These are phyloP conservation scores for Hippocampus kuda DNA, from an alignment of 2,797 vertebrate species.

Conservation along the genomic window DNA sequence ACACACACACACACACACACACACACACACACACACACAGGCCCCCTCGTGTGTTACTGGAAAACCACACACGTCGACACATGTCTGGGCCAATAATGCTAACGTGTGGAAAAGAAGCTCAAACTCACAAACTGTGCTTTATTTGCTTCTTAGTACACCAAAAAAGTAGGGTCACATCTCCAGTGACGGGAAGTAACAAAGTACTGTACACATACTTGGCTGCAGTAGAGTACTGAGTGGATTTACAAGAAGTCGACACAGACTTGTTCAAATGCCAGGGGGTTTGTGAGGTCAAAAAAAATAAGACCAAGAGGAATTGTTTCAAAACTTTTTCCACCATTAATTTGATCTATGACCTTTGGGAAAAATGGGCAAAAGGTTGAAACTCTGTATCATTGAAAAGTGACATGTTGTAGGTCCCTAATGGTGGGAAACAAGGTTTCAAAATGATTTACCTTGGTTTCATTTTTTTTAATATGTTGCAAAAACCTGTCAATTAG, in stretches of 20 bases:
- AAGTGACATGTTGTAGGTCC: no score
- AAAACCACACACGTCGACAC: slow-evolving; percentile 63
- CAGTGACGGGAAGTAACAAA: slow-evolving; percentile 39
- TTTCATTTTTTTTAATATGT: no score
- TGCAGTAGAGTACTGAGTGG: neutral
- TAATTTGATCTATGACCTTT: neutral
- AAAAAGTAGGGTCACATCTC: slow-evolving; percentile 39
- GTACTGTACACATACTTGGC: neutral
- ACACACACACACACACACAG: slow-evolving; percentile 18
- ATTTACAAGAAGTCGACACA: neutral
- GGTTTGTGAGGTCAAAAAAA: neutral
- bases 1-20: neutral
- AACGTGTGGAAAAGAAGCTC: slow-evolving; percentile 43
- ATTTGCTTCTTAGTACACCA: slow-evolving; percentile 42
- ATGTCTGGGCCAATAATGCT: slow-evolving; percentile 47
- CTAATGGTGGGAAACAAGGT: no score
- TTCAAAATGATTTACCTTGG: no score
- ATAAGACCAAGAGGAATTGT: neutral
- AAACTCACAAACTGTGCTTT: slow-evolving; percentile 37
- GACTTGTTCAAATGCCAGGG: neutral
- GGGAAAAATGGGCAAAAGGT: neutral
- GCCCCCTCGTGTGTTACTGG: slow-evolving; percentile 32
- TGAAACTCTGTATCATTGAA: neutral
- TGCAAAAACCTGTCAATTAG: no score
- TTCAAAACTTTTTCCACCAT: neutral